Conservation (phyloP, 2,797 vertebrate species). For the Botia almorhae region DNA sequence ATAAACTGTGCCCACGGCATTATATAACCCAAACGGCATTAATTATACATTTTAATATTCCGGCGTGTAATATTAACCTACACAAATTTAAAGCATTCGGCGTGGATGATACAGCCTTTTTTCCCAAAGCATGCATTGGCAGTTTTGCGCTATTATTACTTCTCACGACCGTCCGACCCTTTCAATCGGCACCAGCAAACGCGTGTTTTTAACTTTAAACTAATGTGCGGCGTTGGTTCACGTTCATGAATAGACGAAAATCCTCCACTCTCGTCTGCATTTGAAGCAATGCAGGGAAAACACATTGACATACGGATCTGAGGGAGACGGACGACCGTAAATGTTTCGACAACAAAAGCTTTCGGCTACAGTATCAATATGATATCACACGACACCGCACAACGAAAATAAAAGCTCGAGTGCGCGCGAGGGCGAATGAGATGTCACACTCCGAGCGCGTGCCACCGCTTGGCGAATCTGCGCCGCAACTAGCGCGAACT, state of each 20-base stretch:
- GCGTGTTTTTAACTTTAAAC: background rate
- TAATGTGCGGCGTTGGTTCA: background rate
- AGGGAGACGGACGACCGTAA: background rate
- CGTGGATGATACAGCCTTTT: background rate
- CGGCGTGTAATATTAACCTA: background rate
- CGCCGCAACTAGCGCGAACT: constrained; percentile 17
- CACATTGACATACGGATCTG: background rate
- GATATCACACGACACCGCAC: background rate
- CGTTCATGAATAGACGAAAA: background rate
- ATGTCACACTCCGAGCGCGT: constrained; percentile 30
- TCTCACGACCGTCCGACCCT: background rate
- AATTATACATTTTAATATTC: background rate
- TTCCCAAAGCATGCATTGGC: background rate
- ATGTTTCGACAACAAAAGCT: background rate
- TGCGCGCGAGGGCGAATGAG: constrained; percentile 12
- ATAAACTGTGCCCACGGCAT: background rate
- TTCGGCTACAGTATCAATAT: background rate
- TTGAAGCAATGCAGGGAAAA: background rate
- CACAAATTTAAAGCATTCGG: background rate
- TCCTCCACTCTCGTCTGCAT: background rate
- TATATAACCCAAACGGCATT: background rate
- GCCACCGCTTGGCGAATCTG: constrained; percentile 1
- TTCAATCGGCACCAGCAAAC: background rate
- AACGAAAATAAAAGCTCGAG: background rate
- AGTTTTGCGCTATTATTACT: background rate